Percentiles rank a stretch among this genome's conserved stretches.
Evolutionary conservation across 2,888 invertebrate genomes (phyloP).

Genomic region (Coelogynopora nodosa): DNA sequence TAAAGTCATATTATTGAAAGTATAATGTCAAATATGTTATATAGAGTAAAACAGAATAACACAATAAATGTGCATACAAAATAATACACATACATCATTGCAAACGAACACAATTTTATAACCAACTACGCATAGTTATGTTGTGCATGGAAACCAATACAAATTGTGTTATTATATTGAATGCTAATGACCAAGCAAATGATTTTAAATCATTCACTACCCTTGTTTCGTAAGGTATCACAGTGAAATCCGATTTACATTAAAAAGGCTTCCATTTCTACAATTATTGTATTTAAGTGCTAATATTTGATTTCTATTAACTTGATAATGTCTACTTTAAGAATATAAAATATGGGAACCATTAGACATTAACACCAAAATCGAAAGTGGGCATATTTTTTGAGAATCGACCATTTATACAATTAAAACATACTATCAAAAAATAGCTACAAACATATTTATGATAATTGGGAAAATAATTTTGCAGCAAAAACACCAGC

Average conservation of each 20-base stretch:
- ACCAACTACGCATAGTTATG: background rate
- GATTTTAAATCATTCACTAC: background rate
- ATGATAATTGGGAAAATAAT: too few relatives aligned
- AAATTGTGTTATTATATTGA: background rate
- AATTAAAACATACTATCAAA: too few relatives aligned
- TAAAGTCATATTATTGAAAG: background rate
- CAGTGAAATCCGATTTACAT: background rate
- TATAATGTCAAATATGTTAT: background rate
- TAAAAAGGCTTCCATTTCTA: background rate
- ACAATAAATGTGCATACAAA: background rate
- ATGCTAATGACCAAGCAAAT: background rate
- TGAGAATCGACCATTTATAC: background rate
- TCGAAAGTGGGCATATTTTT: background rate
- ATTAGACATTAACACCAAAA: background rate
- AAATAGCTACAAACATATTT: too few relatives aligned
- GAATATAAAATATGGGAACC: background rate
- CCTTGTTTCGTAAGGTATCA: background rate
- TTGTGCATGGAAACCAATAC: background rate
- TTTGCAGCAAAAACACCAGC: too few relatives aligned
- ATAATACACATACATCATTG: background rate
- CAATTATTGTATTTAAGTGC: background rate
- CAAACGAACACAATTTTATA: background rate
- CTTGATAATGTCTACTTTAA: background rate
- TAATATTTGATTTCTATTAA: background rate
- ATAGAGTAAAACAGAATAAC: background rate